A percentile compares a stretch with the other conserved stretches of the same genome.
Conservation (phyloP, 2,797 vertebrate genomes). For the Ambastaia sidthimunki region DNA sequence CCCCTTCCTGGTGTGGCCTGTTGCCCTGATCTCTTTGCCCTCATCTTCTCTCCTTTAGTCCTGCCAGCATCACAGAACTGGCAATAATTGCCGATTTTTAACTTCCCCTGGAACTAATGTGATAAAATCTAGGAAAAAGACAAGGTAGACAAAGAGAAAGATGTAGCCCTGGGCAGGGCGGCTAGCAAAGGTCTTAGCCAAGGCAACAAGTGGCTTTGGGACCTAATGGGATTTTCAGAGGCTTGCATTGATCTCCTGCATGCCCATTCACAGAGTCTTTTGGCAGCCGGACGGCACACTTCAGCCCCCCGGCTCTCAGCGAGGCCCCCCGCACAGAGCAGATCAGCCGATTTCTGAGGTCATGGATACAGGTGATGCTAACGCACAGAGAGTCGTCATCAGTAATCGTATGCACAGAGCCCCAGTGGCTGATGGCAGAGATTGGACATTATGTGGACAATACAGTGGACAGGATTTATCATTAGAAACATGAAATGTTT, state of each 20-base stretch:
- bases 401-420: background rate
- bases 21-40: slow-evolving; percentile 28
- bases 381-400: slow-evolving; percentile 32
- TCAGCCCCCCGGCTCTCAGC: slow-evolving; percentile 63
- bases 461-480: background rate
- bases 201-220: slow-evolving; percentile 79
- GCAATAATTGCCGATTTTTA: slow-evolving; percentile 70
- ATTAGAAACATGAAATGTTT: too few relatives aligned
- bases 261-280: slow-evolving; percentile 73
- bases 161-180: slow-evolving; percentile 67
- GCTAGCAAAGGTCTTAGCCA: slow-evolving; percentile 63
- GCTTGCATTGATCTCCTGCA: slow-evolving; percentile 88
- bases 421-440: background rate
- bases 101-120: slow-evolving; percentile 77
- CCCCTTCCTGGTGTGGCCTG: slow-evolving; percentile 54
- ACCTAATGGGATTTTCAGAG: slow-evolving; percentile 94
- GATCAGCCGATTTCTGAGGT: slow-evolving; percentile 49
- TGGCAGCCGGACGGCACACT: slow-evolving; percentile 79
- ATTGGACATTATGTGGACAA: background rate
- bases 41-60: background rate
- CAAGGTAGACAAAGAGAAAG: slow-evolving; percentile 72
- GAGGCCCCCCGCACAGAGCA: slow-evolving; percentile 47
- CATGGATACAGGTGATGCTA: slow-evolving; percentile 60
- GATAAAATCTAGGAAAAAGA: slow-evolving; percentile 74
- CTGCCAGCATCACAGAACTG: slow-evolving; percentile 61